Evolutionary conservation across 2,113 vertebrate genomes (phyloP).

Genomic region (Corvus moneduloides): DNA sequence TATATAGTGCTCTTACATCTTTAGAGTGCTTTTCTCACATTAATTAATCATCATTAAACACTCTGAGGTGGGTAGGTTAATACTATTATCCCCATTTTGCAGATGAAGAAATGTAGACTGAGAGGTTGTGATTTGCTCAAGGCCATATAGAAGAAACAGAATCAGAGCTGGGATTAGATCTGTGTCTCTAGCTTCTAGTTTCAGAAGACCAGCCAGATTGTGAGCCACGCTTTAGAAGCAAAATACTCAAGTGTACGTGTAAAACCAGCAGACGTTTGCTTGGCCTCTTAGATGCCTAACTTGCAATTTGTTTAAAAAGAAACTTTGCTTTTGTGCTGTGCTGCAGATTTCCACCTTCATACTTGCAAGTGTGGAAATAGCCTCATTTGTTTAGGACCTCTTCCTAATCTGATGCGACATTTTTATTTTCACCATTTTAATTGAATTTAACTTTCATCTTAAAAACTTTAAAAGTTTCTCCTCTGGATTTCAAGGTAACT

Average conservation of each 20-base stretch:
- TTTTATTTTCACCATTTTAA: not conserved
- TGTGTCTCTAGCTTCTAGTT: slow-evolving; percentile 38
- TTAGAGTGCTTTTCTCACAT: slow-evolving; percentile 69
- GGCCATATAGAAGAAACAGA: slow-evolving; percentile 36
- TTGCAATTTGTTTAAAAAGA: not conserved
- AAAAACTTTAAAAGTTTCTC: not conserved
- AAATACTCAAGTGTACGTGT: not conserved
- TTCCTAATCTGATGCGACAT: not conserved
- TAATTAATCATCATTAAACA: slow-evolving; percentile 70
- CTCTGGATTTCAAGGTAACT: not conserved
- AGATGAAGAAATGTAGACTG: slow-evolving; percentile 65
- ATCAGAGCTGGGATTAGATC: slow-evolving; percentile 49
- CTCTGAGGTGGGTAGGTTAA: slow-evolving; percentile 61
- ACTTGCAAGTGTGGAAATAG: not conserved
- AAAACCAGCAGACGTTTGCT: not conserved
- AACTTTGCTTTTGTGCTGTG: not conserved
- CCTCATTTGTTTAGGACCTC: not conserved
- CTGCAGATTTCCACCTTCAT: not conserved
- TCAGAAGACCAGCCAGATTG: slow-evolving; percentile 6
- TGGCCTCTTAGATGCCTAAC: not conserved
- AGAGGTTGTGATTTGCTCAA: slow-evolving; percentile 52
- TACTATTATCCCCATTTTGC: slow-evolving; percentile 68
- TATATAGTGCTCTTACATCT: slow-evolving; percentile 68
- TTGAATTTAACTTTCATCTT: not conserved
- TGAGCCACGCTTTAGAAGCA: not conserved